phyloP scores from a whole-genome alignment of 2,113 vertebrate genomes.

The Panurus biarmicus region DNA sequence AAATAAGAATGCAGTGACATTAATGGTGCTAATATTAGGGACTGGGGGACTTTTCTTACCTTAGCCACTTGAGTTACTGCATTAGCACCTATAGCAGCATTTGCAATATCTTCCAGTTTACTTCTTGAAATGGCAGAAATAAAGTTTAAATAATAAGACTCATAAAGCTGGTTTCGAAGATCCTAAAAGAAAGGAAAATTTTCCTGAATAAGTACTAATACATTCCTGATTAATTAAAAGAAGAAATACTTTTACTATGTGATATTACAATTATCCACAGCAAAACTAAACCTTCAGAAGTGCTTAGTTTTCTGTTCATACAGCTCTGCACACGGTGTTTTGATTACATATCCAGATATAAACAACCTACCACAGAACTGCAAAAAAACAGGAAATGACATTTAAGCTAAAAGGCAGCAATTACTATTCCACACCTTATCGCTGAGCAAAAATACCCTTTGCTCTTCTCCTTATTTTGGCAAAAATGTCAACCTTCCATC shows the following conservation, averaged over 20 bases:
- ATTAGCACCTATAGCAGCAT: constrained; percentile 89
- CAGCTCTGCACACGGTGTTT: neutral
- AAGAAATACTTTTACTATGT: neutral
- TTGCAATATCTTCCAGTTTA: constrained; percentile 97
- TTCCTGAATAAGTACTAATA: neutral
- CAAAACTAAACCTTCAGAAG: neutral
- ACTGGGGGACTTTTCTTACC: constrained; percentile 67
- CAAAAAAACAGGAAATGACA: neutral
- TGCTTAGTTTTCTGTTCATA: neutral
- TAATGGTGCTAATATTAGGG: neutral
- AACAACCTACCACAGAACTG: neutral
- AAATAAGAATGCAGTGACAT: neutral
- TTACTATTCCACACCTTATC: neutral
- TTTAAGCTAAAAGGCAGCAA: neutral
- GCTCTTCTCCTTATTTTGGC: neutral
- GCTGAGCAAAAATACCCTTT: neutral
- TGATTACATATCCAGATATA: neutral
- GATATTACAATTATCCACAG: neutral
- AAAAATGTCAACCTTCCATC: neutral
- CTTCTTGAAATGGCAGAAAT: constrained; percentile 98
- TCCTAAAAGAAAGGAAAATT: constrained; percentile 74
- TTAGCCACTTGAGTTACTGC: constrained; percentile 91
- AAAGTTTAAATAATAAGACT: constrained; percentile 96
- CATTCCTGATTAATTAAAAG: neutral
- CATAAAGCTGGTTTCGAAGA: constrained; percentile 92